A percentile compares a stretch with the other conserved stretches of the same genome.
phyloP scores from a whole-genome alignment of 1,140 invertebrate species.

The Cyphomyrmex costatus region DNA sequence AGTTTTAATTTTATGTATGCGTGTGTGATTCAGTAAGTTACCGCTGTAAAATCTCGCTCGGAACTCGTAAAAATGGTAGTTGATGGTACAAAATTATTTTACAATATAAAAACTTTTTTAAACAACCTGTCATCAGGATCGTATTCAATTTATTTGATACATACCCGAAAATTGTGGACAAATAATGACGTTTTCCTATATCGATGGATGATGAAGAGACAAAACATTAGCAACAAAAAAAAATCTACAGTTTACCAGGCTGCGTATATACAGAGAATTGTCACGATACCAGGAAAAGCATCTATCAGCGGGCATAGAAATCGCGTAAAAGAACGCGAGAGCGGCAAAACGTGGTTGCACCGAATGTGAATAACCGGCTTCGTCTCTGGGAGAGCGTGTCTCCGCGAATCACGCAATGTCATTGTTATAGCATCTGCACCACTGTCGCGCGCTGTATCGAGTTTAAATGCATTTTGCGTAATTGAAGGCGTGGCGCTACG shows the following conservation, averaged over 20 bases:
- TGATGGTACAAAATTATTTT: background rate
- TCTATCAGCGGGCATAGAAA: constrained; percentile 49
- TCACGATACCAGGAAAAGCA: constrained; percentile 64
- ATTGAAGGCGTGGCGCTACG: constrained; percentile 78
- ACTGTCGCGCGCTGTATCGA: constrained; percentile 69
- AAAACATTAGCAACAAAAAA: constrained; percentile 40
- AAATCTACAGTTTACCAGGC: constrained; percentile 53
- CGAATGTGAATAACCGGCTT: background rate
- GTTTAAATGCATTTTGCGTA: constrained; percentile 83
- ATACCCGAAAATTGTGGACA: background rate
- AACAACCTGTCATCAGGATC: background rate
- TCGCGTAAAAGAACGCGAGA: constrained; percentile 8
- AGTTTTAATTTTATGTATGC: constrained; percentile 15
- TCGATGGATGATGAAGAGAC: constrained; percentile 39
- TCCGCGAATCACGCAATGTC: constrained; percentile 6
- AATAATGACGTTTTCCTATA: constrained; percentile 10
- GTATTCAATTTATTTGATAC: background rate
- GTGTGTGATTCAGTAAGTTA: background rate
- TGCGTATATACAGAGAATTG: constrained; percentile 41
- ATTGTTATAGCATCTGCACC: background rate
- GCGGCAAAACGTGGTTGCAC: background rate
- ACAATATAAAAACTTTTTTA: constrained; percentile 20
- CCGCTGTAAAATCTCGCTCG: constrained; percentile 3
- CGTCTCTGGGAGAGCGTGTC: background rate
- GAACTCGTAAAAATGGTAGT: constrained; percentile 39